Percentiles rank a stretch among this genome's conserved stretches.
Evolutionary conservation across 1,140 invertebrate species (phyloP).

Genomic region (Calliphora vicina): DNA sequence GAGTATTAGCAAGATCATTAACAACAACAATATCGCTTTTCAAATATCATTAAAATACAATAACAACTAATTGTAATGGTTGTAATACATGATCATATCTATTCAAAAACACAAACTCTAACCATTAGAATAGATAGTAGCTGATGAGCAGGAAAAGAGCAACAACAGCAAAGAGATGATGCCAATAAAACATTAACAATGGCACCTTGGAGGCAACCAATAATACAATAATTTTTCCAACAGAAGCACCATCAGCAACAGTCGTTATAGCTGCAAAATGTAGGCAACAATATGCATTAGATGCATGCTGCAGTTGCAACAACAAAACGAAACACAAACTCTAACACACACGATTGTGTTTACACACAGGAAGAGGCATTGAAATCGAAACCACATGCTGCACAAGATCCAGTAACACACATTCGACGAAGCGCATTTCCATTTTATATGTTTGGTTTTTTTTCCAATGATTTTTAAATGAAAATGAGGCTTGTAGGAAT

Average conservation of each 20-base stretch:
- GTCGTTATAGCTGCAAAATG: background rate
- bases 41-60: background rate
- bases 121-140: conserved; percentile 3
- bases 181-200: conserved; percentile 18
- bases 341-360: background rate
- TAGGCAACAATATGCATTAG: background rate
- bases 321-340: background rate
- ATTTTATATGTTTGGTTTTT: background rate
- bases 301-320: background rate
- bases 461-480: background rate
- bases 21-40: conserved; percentile 6
- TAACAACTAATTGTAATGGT: conserved; percentile 4
- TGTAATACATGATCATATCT: background rate
- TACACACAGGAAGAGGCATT: conserved; percentile 12
- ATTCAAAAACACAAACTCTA: background rate
- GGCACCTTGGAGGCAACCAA: background rate
- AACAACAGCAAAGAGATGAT: no score
- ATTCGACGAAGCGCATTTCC: conserved; percentile 34
- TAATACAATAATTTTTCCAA: background rate
- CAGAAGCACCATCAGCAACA: background rate
- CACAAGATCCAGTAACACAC: conserved; percentile 32
- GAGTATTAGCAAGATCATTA: background rate
- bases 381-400: conserved; percentile 30
- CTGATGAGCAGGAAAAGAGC: no score
- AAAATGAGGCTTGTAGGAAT: background rate